phyloP scores from a whole-genome alignment of 2,797 vertebrate genomes.

The Notoglanidium macrostoma region DNA sequence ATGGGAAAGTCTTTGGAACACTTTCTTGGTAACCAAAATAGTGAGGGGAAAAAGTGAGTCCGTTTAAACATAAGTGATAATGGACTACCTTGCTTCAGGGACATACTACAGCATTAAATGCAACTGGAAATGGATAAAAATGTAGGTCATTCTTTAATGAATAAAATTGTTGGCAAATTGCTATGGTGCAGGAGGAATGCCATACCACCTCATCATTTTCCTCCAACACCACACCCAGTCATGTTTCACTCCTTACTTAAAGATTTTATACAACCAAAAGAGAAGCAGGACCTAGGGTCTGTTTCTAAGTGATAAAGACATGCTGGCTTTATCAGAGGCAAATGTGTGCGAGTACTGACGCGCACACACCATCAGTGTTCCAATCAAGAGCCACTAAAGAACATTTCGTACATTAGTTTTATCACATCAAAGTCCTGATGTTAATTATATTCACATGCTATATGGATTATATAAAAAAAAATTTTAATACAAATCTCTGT shows the following conservation, averaged over 20 bases:
- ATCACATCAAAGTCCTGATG: background rate
- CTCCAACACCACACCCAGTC: background rate
- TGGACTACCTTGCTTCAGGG: background rate
- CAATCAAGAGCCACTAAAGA: background rate
- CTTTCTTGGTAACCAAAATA: background rate
- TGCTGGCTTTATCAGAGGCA: slow-evolving; percentile 20
- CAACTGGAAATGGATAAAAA: background rate
- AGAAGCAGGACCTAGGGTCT: background rate
- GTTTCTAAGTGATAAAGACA: slow-evolving; percentile 35
- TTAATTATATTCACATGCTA: background rate
- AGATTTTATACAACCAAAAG: background rate
- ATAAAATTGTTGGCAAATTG: background rate
- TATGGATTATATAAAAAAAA: background rate
- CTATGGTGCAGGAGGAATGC: background rate
- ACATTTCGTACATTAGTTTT: background rate
- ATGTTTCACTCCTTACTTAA: background rate
- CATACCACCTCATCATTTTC: no score
- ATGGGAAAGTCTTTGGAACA: background rate
- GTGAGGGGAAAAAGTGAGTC: background rate
- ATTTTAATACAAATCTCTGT: background rate
- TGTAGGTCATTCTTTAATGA: background rate
- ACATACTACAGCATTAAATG: background rate
- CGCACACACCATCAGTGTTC: background rate
- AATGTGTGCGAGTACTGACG: background rate
- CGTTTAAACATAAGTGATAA: no score